Evolutionary conservation across 1,140 invertebrate genomes (phyloP).

Genomic region (Cylas formicarius): DNA sequence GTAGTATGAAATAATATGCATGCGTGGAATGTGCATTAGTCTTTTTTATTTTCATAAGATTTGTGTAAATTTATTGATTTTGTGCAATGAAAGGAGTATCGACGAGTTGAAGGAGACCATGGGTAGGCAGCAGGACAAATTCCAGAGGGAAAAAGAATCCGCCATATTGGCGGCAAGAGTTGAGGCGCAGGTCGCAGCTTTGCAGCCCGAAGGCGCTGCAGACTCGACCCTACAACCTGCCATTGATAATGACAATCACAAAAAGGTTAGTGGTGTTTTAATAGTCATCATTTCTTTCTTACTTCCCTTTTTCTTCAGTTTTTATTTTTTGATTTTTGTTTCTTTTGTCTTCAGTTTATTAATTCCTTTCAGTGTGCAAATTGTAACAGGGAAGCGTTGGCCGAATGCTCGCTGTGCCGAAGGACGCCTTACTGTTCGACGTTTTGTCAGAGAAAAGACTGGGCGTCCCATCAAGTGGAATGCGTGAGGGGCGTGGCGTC

Average conservation of each 20-base stretch:
- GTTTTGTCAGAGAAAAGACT: slow-evolving; percentile 82
- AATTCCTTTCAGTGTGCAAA: slow-evolving; percentile 65
- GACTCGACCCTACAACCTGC: slow-evolving; percentile 48
- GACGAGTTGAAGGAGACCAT: slow-evolving; percentile 59
- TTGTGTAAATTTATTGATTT: no score
- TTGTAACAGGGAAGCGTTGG: slow-evolving; percentile 75
- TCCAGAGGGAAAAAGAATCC: slow-evolving; percentile 62
- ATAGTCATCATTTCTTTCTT: neutral
- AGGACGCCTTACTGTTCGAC: slow-evolving; percentile 79
- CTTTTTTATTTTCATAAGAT: no score
- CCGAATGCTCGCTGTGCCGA: slow-evolving; percentile 76
- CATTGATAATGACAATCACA: slow-evolving; percentile 47
- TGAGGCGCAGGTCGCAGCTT: slow-evolving; percentile 49
- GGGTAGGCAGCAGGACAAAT: slow-evolving; percentile 51
- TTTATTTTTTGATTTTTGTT: no score
- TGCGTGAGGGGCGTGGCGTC: slow-evolving; percentile 59
- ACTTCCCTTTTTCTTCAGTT: slow-evolving; percentile 2
- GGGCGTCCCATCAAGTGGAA: slow-evolving; percentile 75
- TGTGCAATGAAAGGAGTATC: slow-evolving; percentile 49
- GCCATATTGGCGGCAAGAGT: slow-evolving; percentile 59
- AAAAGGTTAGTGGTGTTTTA: slow-evolving; percentile 43
- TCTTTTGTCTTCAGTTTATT: neutral
- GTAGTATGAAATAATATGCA: no score
- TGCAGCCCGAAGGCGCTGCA: slow-evolving; percentile 37
- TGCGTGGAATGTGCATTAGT: no score